phyloP scores from a whole-genome alignment of 23 tunicate genomes.

The Ascidia mentula region DNA sequence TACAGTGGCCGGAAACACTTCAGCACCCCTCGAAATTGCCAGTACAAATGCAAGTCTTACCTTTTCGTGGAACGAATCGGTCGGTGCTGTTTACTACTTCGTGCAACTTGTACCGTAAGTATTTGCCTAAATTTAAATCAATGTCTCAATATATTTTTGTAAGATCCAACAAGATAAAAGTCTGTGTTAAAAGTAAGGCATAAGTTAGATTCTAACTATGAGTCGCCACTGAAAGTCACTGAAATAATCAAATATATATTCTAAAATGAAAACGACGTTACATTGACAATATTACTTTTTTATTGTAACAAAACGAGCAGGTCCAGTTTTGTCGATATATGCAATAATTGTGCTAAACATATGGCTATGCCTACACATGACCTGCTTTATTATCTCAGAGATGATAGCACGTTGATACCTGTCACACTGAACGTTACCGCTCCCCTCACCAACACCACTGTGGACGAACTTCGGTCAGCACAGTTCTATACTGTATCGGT shows the following conservation, averaged over 20 bases:
- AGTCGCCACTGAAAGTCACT: no score
- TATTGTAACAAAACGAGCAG: no score
- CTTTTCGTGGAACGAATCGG: slow-evolving; percentile 10
- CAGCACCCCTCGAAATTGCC: background rate
- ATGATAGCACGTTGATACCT: background rate
- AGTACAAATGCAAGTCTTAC: background rate
- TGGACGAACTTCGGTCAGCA: slow-evolving; percentile 1
- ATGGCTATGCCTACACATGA: no score
- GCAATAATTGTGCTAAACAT: no score
- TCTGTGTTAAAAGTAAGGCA: no score
- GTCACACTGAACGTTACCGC: background rate
- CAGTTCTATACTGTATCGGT: slow-evolving; percentile 5
- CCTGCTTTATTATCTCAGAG: no score
- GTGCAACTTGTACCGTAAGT: slow-evolving; percentile 2
- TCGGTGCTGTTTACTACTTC: slow-evolving; percentile 24
- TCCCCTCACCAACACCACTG: background rate
- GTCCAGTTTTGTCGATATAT: no score
- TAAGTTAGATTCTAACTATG: no score
- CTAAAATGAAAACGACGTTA: no score
- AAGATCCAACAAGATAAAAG: no score
- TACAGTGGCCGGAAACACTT: slow-evolving; percentile 8
- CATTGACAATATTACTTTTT: no score
- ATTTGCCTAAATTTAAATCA: background rate
- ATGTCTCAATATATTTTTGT: background rate
- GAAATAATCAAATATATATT: no score